Evolutionary conservation across 2,888 invertebrate genomes (phyloP).

Genomic region (Eretmocerus hayati): DNA sequence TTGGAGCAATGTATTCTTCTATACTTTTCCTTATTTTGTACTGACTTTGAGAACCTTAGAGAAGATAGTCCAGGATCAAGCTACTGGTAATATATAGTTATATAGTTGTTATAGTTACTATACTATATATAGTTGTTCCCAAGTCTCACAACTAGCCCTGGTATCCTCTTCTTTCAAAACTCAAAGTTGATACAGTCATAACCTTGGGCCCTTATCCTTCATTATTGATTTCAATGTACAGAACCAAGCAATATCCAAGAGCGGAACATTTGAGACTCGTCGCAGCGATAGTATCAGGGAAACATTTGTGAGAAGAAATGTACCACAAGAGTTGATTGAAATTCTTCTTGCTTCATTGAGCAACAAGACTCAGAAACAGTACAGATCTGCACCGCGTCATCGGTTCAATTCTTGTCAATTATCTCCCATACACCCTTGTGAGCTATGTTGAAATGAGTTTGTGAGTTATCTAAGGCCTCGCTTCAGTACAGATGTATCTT

Average conservation of each 20-base stretch:
- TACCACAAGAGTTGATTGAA: neutral
- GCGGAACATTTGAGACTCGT: neutral
- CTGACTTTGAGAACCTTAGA: slow-evolving; percentile 21
- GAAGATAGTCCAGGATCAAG: neutral
- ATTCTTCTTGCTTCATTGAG: neutral
- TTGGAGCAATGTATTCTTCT: slow-evolving; percentile 19
- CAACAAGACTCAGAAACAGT: neutral
- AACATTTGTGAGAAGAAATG: neutral
- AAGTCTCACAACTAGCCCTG: slow-evolving; percentile 16
- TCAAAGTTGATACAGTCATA: neutral
- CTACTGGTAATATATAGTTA: slow-evolving; percentile 4
- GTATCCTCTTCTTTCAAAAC: slow-evolving; percentile 4
- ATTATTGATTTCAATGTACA: neutral
- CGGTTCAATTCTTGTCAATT: too few species aligned
- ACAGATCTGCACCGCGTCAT: neutral
- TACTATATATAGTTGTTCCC: slow-evolving; percentile 18
- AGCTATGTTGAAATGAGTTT: too few species aligned
- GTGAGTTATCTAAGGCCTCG: too few species aligned
- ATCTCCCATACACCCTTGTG: too few species aligned
- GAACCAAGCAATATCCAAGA: neutral
- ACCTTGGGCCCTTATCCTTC: neutral
- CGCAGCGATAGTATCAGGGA: neutral
- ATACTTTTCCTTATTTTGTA: slow-evolving; percentile 26
- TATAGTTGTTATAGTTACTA: too few species aligned
- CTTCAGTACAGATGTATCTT: too few species aligned